Base-by-base conservation (phyloP, 2,113 vertebrate genomes). In the Elachura formosa region DNA sequence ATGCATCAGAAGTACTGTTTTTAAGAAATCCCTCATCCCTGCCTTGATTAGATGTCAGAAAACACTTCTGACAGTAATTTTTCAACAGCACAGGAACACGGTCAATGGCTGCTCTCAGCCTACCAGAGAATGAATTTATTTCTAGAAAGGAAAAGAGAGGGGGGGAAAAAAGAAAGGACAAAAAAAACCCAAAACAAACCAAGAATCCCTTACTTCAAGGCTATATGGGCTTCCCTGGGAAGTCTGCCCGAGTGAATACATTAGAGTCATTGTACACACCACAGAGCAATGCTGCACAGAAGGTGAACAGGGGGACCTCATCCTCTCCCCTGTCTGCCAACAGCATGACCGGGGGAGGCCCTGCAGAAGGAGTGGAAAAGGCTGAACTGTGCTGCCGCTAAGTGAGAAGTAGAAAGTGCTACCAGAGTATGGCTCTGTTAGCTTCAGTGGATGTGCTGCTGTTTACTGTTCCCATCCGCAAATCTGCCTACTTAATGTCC, bases 31-130 rank as follows among this genome's bases (percentile, higher is more conserved):
- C 29, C 74, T 91, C 84, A 91, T 89, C 91, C 90, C 78, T 93
- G 64, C 54, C 78, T 94, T 95, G 77, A 93, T 94, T 85, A 92
- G 88, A 79, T 93, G 86, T 87, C 96, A 96, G 72, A 49, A 94
- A 93, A 94, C 61, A 75, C 75, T 87, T 92, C 36, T 87, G 78
- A 94, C 62, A 71, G 83, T 29, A 76, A 90, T 88, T 93, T 96
- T 96, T 95, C 61, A 90, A 43, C 58, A 92, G 64, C 45, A 36
- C 46, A 38, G n/a, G 69, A 95, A 69, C 16, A 34, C 12, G 16
- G 87, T 80, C 84, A 88, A 5, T 82, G 73, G 48, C 69, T 84
- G 58, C 71, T 92, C 80, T 90, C 67, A 87, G 61, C 22, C 69
- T 84, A 93, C 48, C 31, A 82, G 69, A 95, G 79, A 77, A 76